Base-by-base conservation (phyloP, 2,113 vertebrate genomes). In the Ctenodactylus gundi region DNA sequence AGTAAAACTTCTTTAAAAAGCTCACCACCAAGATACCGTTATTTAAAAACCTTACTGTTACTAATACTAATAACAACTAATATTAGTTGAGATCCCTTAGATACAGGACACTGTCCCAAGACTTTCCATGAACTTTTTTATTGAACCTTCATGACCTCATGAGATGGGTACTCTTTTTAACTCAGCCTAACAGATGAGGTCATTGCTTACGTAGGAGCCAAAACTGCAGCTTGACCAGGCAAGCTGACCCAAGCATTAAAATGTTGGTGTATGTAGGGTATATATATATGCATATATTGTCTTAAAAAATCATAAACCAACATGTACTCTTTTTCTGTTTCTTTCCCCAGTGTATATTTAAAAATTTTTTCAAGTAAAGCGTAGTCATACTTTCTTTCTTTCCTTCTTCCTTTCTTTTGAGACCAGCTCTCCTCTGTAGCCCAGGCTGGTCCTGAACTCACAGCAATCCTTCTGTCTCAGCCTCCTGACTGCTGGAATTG, bases 71-170 rank as follows among this genome's bases (percentile, higher is more conserved):
- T 57, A 62, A 51, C 29, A 72, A 29, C n/a, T 81, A n/a, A 51
- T 7, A 86, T 78, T 60, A 72, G 41, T n/a, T 75, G 53, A 82
- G 25, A 6, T 89, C 41, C 92, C 94, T 93, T 92, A 92, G 51
- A 27, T 58, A 41, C 6, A 88, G 87, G 49, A 51, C 49, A 67
- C 34, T 41, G 12, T 23, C 65, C 21, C 67, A 76, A 58, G 75
- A 60, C 29, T 55, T 85, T 8, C 39, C 12, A 31, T 39, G 51
- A 1, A 39, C 86, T 53, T 12, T 82, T 88, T 81, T 72, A 53
- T 27, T 78, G 72, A 82, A 17, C 53, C 23, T 27, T 84, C 31
- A 34, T 0, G 7, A 80, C 39, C 7, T 27, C 64, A 25, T 11
- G 46, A 83, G 57, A 41, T 7, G 34, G 34, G 23, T 70, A 3